A percentile compares a stretch with the other conserved stretches of the same genome.
These are phyloP conservation scores for Meteorus sp. DNA, from an alignment of 1,140 invertebrate genomes.

Conservation along the genomic window DNA sequence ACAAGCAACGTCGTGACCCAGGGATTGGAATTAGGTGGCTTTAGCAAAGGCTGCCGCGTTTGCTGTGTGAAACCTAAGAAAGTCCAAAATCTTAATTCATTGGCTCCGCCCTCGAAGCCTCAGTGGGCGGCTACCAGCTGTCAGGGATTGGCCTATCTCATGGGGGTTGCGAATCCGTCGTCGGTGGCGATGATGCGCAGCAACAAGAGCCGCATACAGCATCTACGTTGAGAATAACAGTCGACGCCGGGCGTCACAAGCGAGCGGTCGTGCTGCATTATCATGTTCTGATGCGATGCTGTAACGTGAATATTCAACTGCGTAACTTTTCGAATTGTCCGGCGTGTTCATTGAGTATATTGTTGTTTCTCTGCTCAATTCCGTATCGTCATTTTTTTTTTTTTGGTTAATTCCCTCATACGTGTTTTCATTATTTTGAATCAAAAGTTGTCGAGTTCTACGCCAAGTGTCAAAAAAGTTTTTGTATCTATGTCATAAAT, in stretches of 20 bases:
- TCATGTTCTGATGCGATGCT: too few relatives aligned
- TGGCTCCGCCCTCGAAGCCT: slow-evolving; percentile 43
- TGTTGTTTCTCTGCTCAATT: too few relatives aligned
- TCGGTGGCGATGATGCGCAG: background rate
- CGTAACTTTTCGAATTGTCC: too few relatives aligned
- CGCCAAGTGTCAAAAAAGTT: too few relatives aligned
- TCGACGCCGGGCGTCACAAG: slow-evolving; percentile 55
- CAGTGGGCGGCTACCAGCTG: slow-evolving; percentile 42
- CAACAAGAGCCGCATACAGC: background rate
- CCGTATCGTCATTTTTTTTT: too few relatives aligned
- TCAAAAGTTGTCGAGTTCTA: too few relatives aligned
- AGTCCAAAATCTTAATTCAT: slow-evolving; percentile 58
- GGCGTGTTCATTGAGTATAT: too few relatives aligned
- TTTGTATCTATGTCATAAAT: too few relatives aligned
- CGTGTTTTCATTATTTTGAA: too few relatives aligned
- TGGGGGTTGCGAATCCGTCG: slow-evolving; percentile 36
- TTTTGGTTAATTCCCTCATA: too few relatives aligned
- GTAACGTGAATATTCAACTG: too few relatives aligned
- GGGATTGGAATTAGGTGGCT: background rate
- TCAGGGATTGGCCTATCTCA: slow-evolving; percentile 44
- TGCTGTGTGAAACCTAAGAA: slow-evolving; percentile 31
- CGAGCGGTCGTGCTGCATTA: slow-evolving; percentile 33
- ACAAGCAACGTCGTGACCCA: background rate
- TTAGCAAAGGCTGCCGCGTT: background rate
- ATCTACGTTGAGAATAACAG: slow-evolving; percentile 32